Base-by-base conservation (phyloP, 2,113 vertebrate genomes). In the Ceyx margarethae region DNA sequence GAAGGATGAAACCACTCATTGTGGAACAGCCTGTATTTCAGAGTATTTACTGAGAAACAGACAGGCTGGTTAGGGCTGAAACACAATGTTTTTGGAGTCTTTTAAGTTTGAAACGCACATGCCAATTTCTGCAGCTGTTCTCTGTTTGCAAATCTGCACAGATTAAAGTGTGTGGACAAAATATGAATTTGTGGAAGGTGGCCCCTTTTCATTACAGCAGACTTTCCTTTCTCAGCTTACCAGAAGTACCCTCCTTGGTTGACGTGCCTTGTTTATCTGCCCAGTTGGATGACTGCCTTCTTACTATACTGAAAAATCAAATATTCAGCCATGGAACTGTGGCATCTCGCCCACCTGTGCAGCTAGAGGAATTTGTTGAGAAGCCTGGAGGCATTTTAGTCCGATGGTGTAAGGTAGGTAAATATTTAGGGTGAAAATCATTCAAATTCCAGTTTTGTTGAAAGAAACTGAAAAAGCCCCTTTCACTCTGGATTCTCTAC, bases 181-280 rank as follows among this genome's bases (percentile, higher is more conserved):
- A 95, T 8, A 67, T 0, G 78, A 43, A 53, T 83, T 58, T 84
- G 69, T 65, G 51, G 82, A 43, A 83, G 83, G n/a, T 62, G 68
- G 5, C 50, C 76, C 31, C 48, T 91, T 57, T 57, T 87, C 71
- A 79, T 89, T 88, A 90, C 66, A 85, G 75, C 65, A 50, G 68
- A 66, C 66, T 91, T 91, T 96, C 60, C 94, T 89, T 97, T 87
- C 89, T 89, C 95, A 99, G 99, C 94, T 98, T 99, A 26, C 99
- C 99, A 10, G 99, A 99, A 98, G 98, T 99, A n/a, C 99, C 99
- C 3, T 98, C 97, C 8, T 89, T 99, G 96, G 99, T 99, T 92
- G 99, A 99, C 0, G 99, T 99, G 56, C 98, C 99, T 60, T 99
- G 98, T 93, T 97, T 99, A 50, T 99, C 99, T 13, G 99, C 99